These are phyloP conservation scores for Chrysolina americana DNA, from an alignment of 2,888 invertebrate genomes.

Conservation along the genomic window DNA sequence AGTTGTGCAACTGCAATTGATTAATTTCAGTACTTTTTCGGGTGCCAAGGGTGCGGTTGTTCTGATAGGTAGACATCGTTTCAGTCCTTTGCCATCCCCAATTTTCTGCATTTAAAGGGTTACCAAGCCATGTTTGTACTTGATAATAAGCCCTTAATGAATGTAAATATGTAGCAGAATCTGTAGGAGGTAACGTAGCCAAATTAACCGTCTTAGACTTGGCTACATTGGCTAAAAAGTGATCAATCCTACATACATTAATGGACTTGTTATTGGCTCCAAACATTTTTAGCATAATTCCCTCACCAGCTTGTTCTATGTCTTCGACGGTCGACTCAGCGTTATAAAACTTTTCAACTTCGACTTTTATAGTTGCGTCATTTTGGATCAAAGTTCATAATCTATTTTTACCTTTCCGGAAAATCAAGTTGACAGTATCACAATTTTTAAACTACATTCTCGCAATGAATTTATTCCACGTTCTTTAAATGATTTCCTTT, in stretches of 20 bases:
- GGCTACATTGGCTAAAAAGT: not conserved
- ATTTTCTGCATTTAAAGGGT: not conserved
- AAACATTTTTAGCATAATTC: not conserved
- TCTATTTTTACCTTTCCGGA: too few species aligned
- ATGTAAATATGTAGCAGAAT: not conserved
- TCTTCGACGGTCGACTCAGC: too few species aligned
- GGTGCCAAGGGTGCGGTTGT: not conserved
- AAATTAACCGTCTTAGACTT: not conserved
- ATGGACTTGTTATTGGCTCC: not conserved
- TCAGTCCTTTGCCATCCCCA: too few species aligned
- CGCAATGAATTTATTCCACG: too few species aligned
- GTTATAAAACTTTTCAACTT: too few species aligned
- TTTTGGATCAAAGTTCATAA: too few species aligned
- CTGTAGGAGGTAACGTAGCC: not conserved
- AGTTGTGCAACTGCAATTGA: not conserved
- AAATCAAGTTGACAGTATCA: too few species aligned
- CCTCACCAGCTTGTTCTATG: too few species aligned
- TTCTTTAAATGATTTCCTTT: too few species aligned
- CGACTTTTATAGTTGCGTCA: too few species aligned
- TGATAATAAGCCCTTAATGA: not conserved
- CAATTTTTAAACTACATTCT: too few species aligned
- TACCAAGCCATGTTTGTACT: not conserved
- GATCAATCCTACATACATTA: not conserved
- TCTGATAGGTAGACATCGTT: not conserved
- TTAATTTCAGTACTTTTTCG: not conserved